Base-by-base conservation (phyloP, 2,113 vertebrate genomes). In the Campylomormyrus tamandua region DNA sequence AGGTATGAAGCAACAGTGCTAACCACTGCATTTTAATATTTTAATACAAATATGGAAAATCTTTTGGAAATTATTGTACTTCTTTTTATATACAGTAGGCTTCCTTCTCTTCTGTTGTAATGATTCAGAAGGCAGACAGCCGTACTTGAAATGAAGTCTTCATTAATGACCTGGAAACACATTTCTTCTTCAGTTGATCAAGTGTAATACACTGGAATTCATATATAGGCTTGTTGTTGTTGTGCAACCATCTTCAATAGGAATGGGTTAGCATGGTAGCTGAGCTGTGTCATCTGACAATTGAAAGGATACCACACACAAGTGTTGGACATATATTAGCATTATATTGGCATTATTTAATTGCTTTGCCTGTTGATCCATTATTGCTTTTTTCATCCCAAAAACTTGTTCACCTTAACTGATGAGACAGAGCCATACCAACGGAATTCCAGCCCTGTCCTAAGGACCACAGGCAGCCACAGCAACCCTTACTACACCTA, bases 141-240 rank as follows among this genome's bases (percentile, higher is more conserved):
- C 15, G 13, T 49, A 21, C 66, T 19, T 27, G 50, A n/a, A 50
- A 89, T 50, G 62, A 46, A 96, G 95, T 95, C 95, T 96, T 96
- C 96, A 98, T 97, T 98, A 97, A 98, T 98, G 97, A 98, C 97
- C 97, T 97, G 97, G 97, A 98, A 97, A 96, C 96, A 96, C 96
- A 97, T 97, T 97, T 90, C 96, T 96, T 97, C 98, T 98, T 98
- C 97, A 97, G 97, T 96, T 99, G 97, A 98, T 98, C 97, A 97
- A 98, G 97, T 98, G 97, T 97, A 97, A 98, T 96, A 97, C 96
- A 98, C 96, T 97, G 94, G 95, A 97, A 97, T 98, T 97, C 97
- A 96, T 97, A 4, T 53, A 45, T 45, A 45, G 42, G 42, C 42
- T 45, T 53, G 17, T 53, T 53, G 4, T 53, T 53, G 17, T 53